Evolutionary conservation across 2,888 invertebrate species (phyloP).

Genomic region (Polydrusus pterygomalis): DNA sequence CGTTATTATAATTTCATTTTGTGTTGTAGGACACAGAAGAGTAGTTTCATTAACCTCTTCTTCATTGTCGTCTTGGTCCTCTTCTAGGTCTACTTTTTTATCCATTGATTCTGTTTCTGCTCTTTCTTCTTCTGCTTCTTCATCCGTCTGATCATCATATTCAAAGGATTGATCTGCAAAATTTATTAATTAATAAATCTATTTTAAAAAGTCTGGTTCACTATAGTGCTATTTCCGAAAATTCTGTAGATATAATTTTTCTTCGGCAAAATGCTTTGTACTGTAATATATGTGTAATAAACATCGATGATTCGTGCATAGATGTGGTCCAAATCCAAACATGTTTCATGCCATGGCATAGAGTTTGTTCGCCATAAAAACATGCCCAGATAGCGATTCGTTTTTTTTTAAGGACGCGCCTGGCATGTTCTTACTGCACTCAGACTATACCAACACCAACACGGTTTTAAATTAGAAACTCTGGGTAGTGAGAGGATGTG

Average conservation of each 20-base stretch:
- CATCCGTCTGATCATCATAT: constrained; percentile 24
- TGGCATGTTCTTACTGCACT: no score
- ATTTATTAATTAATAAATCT: neutral
- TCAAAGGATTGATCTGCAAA: constrained; percentile 30
- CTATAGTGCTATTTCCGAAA: no score
- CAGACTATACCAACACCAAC: no score
- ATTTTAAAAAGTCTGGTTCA: no score
- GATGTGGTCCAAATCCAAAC: constrained; percentile 5
- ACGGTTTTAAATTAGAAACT: no score
- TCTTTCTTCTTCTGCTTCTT: constrained; percentile 1
- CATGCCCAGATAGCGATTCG: no score
- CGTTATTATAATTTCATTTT: constrained; percentile 71
- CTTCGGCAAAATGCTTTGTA: constrained; percentile 7
- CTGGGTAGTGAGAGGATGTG: no score
- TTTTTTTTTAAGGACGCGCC: no score
- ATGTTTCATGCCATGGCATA: constrained; percentile 5
- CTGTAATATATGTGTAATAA: constrained; percentile 1
- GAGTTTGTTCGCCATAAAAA: neutral
- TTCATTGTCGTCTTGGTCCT: constrained; percentile 65
- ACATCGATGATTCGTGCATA: constrained; percentile 26
- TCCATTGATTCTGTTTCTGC: neutral
- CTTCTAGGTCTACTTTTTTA: constrained; percentile 56
- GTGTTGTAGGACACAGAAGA: constrained; percentile 71
- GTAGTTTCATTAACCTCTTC: constrained; percentile 75
- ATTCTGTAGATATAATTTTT: neutral